These are phyloP conservation scores for Eupristina koningsbergeri DNA, from an alignment of 1,140 invertebrate genomes.

Conservation along the genomic window DNA sequence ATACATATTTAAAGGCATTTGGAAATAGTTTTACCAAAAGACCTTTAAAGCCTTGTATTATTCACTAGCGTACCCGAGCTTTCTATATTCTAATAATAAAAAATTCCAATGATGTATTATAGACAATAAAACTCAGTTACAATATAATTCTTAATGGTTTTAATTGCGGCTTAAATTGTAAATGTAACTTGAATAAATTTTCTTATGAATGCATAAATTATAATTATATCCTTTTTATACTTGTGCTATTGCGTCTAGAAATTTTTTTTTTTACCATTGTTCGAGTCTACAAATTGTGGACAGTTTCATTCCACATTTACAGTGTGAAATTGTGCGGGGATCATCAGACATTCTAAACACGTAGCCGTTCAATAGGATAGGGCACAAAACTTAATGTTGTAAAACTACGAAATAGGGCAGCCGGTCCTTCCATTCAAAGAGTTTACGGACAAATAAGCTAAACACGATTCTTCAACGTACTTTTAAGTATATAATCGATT, in stretches of 20 bases:
- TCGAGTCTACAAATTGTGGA: background rate
- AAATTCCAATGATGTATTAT: too few species aligned
- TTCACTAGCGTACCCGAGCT: too few species aligned
- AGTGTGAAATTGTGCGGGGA: background rate
- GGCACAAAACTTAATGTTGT: slow-evolving; percentile 1
- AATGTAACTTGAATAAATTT: too few species aligned
- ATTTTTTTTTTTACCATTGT: background rate
- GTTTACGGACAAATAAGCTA: background rate
- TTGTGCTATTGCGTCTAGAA: background rate
- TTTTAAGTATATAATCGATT: slow-evolving; percentile 4
- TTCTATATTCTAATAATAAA: too few species aligned
- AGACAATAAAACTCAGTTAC: too few species aligned
- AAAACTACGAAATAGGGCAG: slow-evolving; percentile 1
- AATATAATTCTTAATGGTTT: too few species aligned
- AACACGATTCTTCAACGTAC: background rate
- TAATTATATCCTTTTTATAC: background rate
- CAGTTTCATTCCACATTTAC: slow-evolving; percentile 4
- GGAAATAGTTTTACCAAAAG: too few species aligned
- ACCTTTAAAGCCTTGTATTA: too few species aligned
- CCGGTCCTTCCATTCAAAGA: background rate
- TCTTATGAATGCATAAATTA: too few species aligned
- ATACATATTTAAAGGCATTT: too few species aligned
- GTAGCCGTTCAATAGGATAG: slow-evolving; percentile 3
- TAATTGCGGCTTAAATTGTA: too few species aligned
- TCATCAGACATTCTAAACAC: slow-evolving; percentile 1